A percentile compares a stretch with the other conserved stretches of the same genome.
Evolutionary conservation across 2,888 invertebrate species (phyloP).

Genomic region (Caenorhabditis sp.): DNA sequence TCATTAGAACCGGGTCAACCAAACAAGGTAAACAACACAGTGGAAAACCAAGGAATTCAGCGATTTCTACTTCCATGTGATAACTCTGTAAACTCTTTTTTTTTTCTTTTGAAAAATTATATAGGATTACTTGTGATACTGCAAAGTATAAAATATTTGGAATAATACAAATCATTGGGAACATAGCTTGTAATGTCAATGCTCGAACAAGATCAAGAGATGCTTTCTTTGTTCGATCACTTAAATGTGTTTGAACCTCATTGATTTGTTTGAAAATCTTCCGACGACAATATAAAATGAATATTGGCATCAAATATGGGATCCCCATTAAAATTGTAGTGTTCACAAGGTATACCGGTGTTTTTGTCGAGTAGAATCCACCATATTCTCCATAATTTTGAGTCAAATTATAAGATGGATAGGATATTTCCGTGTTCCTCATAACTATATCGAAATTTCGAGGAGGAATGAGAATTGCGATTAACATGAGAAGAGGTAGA

Average conservation of each 20-base stretch:
- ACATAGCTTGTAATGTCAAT: conserved; percentile 33
- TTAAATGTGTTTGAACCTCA: conserved; percentile 33
- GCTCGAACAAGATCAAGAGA: conserved; percentile 29
- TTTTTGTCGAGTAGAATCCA: conserved; percentile 23
- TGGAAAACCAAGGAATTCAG: conserved; percentile 24
- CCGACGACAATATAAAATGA: conserved; percentile 9
- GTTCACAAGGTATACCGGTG: conserved; percentile 20
- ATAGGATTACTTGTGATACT: conserved; percentile 13
- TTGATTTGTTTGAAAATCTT: conserved; percentile 30
- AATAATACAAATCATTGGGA: conserved; percentile 33
- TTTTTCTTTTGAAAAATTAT: too few relatives aligned
- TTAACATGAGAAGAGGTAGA: conserved; percentile 20
- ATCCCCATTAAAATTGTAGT: conserved; percentile 31
- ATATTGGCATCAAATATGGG: conserved; percentile 24
- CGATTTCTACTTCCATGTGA: conserved; percentile 19
- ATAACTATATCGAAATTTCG: conserved; percentile 23
- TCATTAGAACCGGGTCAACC: conserved; percentile 28
- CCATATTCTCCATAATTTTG: conserved; percentile 20
- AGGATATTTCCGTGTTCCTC: conserved; percentile 14
- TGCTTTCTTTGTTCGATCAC: conserved; percentile 24
- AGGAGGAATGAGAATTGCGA: conserved; percentile 21
- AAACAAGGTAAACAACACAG: conserved; percentile 24
- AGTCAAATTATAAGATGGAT: conserved; percentile 19
- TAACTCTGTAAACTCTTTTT: conserved; percentile 3
- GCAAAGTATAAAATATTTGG: conserved; percentile 29